Evolutionary conservation across 2,888 invertebrate species (phyloP), one percentile per base, ranked within the genome.

Genomic region (Leucoma salicis): DNA sequence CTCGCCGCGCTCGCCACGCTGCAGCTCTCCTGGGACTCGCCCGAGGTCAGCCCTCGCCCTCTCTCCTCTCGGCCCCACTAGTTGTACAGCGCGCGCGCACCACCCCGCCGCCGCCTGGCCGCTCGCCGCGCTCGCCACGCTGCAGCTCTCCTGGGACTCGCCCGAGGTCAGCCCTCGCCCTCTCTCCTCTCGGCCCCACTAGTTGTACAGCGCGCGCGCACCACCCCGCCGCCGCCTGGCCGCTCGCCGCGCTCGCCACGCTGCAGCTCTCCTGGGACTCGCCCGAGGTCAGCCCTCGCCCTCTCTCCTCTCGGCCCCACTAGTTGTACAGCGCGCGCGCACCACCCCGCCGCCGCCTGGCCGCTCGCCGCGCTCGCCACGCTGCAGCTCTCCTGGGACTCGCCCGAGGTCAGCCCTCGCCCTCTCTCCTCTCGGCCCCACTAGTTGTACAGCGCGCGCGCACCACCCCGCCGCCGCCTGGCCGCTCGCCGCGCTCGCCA

Each of bases 91-190:
- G 21, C 21, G 21, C 21, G 8, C 48, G n/a, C 98, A 99, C 82
- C 98, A 97, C 87, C 99, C 99, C 1, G 93, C 94, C 72, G 96
- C 96, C 75, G 91, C 96, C 53, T 95, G 95, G 86, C 91, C 96
- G 65, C 91, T 95, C 61, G 94, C 95, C 70, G 93, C 97, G 16
- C 95, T 95, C 76, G 97, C 66, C 93, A 83, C 95, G 74, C 86
- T 98, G 57, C 96, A 97, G 83, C 90, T 96, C 59, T 91, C 93
- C 57, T 92, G 94, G 74, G 91, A 93, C 32, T 32, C 12, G 1
- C 41, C 49, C 2, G 57, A 58, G 53, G 59, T 53, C 8, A 1
- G 24, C 12, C 4, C 21, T 21, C 4, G n/a, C n/a, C n/a, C n/a
- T n/a, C n/a, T n/a, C n/a, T n/a, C n/a, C n/a, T n/a, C n/a, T n/a